These are phyloP conservation scores for Leistus spinibarbis DNA, from an alignment of 2,888 invertebrate genomes.

Conservation along the genomic window DNA sequence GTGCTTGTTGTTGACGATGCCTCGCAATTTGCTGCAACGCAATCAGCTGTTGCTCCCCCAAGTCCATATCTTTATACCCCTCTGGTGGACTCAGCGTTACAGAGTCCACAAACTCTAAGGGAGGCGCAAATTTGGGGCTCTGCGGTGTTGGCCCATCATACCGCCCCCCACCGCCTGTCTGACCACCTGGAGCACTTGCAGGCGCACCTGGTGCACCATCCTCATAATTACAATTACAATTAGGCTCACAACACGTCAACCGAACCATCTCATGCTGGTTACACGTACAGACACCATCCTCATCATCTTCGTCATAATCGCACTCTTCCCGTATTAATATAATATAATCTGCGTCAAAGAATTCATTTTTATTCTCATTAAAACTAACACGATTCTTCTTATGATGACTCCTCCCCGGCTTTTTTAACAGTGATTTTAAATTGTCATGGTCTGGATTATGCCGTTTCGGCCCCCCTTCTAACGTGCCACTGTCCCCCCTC, in stretches of 20 bases:
- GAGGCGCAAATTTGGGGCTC: conserved; percentile 69
- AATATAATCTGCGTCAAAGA: conserved; percentile 91
- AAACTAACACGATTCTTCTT: conserved; percentile 84
- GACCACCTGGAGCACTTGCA: conserved; percentile 46
- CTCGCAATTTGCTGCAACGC: conserved; percentile 63
- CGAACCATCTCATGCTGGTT: conserved; percentile 71
- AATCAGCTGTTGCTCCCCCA: conserved; percentile 63
- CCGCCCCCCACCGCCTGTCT: conserved; percentile 39
- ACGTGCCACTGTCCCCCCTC: conserved; percentile 60
- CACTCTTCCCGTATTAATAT: conserved; percentile 89
- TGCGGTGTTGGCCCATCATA: conserved; percentile 52
- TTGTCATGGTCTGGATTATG: conserved; percentile 69
- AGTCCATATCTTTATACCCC: conserved; percentile 86
- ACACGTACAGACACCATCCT: conserved; percentile 73
- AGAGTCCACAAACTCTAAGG: conserved; percentile 76
- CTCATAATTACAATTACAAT: conserved; percentile 60
- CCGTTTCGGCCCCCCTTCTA: conserved; percentile 56
- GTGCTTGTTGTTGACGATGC: conserved; percentile 45
- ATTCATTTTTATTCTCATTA: conserved; percentile 87
- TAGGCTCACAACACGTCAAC: conserved; percentile 69
- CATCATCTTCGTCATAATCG: conserved; percentile 80
- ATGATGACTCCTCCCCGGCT: conserved; percentile 65
- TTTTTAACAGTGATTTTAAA: conserved; percentile 77
- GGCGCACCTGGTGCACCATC: no score
- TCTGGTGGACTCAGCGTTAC: conserved; percentile 90